Conservation (phyloP, 2,113 vertebrate species). For the Caretta caretta region DNA sequence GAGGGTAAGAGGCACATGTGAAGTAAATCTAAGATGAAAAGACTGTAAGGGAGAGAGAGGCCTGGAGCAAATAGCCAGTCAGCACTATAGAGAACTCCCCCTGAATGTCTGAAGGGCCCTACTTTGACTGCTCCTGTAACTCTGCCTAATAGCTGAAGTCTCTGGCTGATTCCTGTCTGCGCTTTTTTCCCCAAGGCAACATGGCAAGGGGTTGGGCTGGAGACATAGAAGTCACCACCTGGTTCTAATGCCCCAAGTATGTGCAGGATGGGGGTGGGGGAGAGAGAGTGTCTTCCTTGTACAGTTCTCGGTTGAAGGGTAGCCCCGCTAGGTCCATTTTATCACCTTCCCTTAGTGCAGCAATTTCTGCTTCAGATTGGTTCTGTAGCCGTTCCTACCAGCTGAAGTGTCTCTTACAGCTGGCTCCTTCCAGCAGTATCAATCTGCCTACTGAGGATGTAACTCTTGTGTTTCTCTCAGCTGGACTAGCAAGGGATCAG, state of each 20-base stretch:
- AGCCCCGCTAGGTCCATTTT: too few relatives aligned
- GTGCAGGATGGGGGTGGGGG: too few relatives aligned
- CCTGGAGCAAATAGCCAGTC: background rate
- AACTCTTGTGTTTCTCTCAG: background rate
- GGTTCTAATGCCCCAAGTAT: too few relatives aligned
- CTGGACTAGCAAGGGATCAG: background rate
- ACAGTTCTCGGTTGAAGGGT: too few relatives aligned
- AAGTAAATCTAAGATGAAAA: background rate
- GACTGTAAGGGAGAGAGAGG: background rate
- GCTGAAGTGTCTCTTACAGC: background rate
- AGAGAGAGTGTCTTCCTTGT: too few relatives aligned
- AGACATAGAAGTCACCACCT: too few relatives aligned
- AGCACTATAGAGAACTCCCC: background rate
- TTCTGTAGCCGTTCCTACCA: background rate
- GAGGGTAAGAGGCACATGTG: background rate
- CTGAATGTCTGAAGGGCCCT: background rate
- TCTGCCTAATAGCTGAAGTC: background rate
- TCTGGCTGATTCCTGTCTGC: fast-evolving
- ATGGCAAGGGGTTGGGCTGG: too few relatives aligned
- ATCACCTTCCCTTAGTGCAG: background rate
- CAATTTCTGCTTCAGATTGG: background rate
- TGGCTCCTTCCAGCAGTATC: background rate
- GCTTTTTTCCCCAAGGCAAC: background rate
- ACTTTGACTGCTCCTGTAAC: background rate
- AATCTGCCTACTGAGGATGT: background rate